Percentiles rank a stretch among this genome's conserved stretches.
phyloP scores from a whole-genome alignment of 2,113 vertebrate species.

The Esox niger region DNA sequence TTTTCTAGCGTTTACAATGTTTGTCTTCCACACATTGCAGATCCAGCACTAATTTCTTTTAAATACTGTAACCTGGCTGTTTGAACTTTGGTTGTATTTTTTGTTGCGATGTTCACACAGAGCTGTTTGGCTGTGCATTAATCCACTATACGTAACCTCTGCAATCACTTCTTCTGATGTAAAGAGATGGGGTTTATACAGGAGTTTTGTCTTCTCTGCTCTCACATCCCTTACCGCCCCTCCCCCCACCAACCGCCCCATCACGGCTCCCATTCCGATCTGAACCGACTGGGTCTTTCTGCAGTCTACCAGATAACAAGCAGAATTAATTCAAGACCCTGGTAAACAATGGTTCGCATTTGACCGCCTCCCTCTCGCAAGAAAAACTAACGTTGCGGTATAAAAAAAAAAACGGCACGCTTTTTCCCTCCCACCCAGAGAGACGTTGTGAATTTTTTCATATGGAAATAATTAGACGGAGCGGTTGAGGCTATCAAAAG shows the following conservation, averaged over 20 bases:
- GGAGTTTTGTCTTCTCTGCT: slow-evolving; percentile 13
- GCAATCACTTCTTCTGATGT: slow-evolving; percentile 54
- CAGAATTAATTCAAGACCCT: slow-evolving; percentile 67
- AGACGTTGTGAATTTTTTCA: slow-evolving; percentile 47
- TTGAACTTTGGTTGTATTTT: slow-evolving; percentile 25
- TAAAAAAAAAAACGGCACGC: slow-evolving; percentile 40
- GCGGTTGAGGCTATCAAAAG: slow-evolving; percentile 30
- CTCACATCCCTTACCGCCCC: slow-evolving; percentile 1
- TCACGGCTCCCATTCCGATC: slow-evolving; percentile 60
- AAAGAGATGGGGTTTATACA: slow-evolving; percentile 32
- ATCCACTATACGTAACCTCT: slow-evolving; percentile 63
- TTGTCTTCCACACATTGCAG: slow-evolving; percentile 45
- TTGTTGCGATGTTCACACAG: slow-evolving; percentile 1
- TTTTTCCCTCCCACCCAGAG: slow-evolving; percentile 25
- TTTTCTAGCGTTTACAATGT: slow-evolving; percentile 46
- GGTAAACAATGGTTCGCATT: slow-evolving; percentile 68
- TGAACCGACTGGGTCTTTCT: slow-evolving; percentile 55
- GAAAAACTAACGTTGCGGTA: slow-evolving; percentile 52
- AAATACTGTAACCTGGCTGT: slow-evolving; percentile 42
- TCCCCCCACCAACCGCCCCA: slow-evolving; percentile 43
- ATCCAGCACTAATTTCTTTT: slow-evolving; percentile 50
- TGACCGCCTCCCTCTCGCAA: slow-evolving; percentile 48
- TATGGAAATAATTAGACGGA: too few species aligned
- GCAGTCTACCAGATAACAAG: slow-evolving; percentile 62
- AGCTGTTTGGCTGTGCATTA: slow-evolving; percentile 55